Conservation (phyloP, 2,797 vertebrate genomes). For the Zalophus californianus region DNA sequence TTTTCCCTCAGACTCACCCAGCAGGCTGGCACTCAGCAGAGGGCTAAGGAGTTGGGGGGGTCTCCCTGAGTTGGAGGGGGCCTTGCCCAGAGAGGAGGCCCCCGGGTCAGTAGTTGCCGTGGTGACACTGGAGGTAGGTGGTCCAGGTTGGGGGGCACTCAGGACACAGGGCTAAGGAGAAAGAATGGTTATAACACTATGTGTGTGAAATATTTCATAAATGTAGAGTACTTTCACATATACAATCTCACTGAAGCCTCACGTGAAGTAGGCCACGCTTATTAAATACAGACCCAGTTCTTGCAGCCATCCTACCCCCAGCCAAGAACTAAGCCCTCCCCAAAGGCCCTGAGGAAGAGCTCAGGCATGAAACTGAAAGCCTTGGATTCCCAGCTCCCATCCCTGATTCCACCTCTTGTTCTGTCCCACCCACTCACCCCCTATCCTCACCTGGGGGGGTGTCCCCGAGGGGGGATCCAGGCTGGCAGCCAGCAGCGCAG, state of each 20-base stretch:
- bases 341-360: background rate
- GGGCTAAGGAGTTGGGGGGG: slow-evolving; percentile 90
- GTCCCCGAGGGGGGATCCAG: slow-evolving; percentile 87
- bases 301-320: background rate
- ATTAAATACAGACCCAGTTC: slow-evolving; percentile 30
- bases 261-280: background rate
- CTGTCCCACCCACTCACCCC: slow-evolving; percentile 80
- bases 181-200: background rate
- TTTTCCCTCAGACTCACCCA: slow-evolving; percentile 88
- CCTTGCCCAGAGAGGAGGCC: slow-evolving; percentile 85
- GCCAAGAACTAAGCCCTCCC: background rate
- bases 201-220: background rate
- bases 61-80: slow-evolving; percentile 86
- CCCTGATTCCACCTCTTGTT: background rate
- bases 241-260: background rate
- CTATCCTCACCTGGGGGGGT: slow-evolving; percentile 89
- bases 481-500: slow-evolving; percentile 89
- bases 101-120: slow-evolving; percentile 85
- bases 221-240: background rate
- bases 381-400: slow-evolving; percentile 30
- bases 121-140: slow-evolving; percentile 86
- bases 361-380: background rate
- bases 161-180: slow-evolving; percentile 84
- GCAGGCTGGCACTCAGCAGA: slow-evolving; percentile 90
- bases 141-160: slow-evolving; percentile 85